Evolutionary conservation across 1,140 invertebrate species (phyloP).

Genomic region (Acromyrmex heyeri): DNA sequence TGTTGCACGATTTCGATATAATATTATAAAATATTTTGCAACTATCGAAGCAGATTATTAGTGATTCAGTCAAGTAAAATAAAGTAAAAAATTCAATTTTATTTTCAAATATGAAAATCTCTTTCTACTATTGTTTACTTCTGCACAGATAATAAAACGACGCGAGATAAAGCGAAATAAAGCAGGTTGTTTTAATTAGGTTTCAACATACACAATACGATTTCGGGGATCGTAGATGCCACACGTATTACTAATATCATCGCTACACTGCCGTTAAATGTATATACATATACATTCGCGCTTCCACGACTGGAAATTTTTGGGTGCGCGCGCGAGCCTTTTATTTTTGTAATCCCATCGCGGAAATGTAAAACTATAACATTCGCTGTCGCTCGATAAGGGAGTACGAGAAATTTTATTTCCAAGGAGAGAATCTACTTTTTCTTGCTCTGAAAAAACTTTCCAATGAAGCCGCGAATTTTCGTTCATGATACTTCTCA

Average conservation of each 20-base stretch:
- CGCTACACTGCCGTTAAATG: constrained; percentile 1
- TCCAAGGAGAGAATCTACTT: neutral
- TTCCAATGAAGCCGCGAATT: neutral
- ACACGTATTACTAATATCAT: neutral
- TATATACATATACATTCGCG: constrained; percentile 18
- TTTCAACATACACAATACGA: constrained; percentile 8
- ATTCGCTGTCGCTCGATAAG: neutral
- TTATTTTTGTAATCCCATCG: constrained; percentile 49
- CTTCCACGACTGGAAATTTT: constrained; percentile 1
- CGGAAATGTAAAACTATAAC: neutral
- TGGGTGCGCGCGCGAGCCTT: neutral
- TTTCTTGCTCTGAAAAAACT: neutral
- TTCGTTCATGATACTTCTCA: neutral
- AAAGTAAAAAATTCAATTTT: neutral
- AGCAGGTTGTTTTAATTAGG: neutral
- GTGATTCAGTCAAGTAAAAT: neutral
- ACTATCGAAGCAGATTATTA: neutral
- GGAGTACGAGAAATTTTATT: neutral
- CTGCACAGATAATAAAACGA: neutral
- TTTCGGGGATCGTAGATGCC: neutral
- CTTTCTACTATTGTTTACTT: neutral
- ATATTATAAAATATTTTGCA: neutral
- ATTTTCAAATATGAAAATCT: neutral
- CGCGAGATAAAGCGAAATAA: neutral
- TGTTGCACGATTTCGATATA: neutral